phyloP scores from a whole-genome alignment of 2,888 invertebrate genomes.

The Limnephilus lunatus region DNA sequence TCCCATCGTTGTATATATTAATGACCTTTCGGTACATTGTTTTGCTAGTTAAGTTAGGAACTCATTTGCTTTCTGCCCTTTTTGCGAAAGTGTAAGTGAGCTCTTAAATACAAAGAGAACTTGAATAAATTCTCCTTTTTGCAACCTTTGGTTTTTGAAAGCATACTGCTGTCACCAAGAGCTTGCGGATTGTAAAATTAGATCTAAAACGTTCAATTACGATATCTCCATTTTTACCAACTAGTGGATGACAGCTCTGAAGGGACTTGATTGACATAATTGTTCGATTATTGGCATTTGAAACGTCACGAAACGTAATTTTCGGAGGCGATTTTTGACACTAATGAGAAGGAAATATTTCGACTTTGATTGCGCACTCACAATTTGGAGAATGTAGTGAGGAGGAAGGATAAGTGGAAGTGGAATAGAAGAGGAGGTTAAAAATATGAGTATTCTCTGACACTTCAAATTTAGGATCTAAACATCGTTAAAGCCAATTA shows the following conservation, averaged over 20 bases:
- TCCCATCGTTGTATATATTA: not conserved
- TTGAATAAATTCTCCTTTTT: not conserved
- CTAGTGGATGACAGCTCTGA: not conserved
- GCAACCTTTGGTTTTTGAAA: not conserved
- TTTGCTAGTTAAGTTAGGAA: not conserved
- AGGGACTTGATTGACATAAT: not conserved
- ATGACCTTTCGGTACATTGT: not conserved
- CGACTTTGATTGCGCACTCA: not conserved
- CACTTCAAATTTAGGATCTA: not conserved
- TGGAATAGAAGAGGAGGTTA: not conserved
- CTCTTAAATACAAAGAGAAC: not conserved
- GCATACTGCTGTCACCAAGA: not conserved
- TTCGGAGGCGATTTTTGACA: not conserved
- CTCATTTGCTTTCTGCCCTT: not conserved
- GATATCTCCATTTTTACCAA: not conserved
- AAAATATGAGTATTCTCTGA: not conserved
- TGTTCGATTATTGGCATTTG: not conserved
- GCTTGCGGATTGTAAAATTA: not conserved
- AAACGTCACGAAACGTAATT: not conserved
- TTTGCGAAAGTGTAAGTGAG: not conserved
- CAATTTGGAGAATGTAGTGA: not conserved
- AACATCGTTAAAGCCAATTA: not conserved
- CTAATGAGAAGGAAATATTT: not conserved
- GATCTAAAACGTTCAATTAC: not conserved
- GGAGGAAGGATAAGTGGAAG: not conserved